A percentile compares a stretch with the other conserved stretches of the same genome.
phyloP scores from a whole-genome alignment of 2,797 vertebrate genomes.

The Halcyon leucocephala region DNA sequence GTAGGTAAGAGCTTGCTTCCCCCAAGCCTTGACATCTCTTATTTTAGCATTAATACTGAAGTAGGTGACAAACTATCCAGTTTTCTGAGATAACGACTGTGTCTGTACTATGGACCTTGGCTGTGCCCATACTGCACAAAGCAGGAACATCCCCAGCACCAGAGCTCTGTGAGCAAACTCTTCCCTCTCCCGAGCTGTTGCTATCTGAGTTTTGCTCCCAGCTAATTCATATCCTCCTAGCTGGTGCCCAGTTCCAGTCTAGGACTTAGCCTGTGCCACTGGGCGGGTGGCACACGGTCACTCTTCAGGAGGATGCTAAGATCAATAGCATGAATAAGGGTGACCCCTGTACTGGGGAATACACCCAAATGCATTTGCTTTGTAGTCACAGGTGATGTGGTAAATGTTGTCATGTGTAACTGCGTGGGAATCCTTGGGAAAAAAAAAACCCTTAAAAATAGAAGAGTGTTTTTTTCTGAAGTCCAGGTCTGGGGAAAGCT shows the following conservation, averaged over 20 bases:
- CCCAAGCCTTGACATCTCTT: neutral
- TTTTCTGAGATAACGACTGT: neutral
- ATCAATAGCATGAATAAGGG: neutral
- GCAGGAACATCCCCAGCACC: neutral
- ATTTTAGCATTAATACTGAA: neutral
- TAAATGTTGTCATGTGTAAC: neutral
- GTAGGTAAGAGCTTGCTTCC: neutral
- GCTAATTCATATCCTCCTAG: neutral
- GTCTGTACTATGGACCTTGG: neutral
- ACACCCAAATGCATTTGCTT: neutral
- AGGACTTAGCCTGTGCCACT: neutral
- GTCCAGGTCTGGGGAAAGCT: neutral
- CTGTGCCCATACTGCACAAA: neutral
- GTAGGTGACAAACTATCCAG: neutral
- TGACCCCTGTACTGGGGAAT: neutral
- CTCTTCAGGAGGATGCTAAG: neutral
- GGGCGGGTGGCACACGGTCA: neutral
- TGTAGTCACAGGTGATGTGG: neutral
- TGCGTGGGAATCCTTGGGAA: neutral
- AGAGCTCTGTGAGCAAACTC: rapidly evolving
- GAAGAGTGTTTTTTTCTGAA: neutral
- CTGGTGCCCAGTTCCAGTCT: neutral
- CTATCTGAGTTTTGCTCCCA: neutral
- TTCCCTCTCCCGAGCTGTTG: rapidly evolving
- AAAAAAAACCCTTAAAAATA: neutral